Conservation (phyloP, 2,797 vertebrate genomes). For the Tokudaia muenninki region DNA sequence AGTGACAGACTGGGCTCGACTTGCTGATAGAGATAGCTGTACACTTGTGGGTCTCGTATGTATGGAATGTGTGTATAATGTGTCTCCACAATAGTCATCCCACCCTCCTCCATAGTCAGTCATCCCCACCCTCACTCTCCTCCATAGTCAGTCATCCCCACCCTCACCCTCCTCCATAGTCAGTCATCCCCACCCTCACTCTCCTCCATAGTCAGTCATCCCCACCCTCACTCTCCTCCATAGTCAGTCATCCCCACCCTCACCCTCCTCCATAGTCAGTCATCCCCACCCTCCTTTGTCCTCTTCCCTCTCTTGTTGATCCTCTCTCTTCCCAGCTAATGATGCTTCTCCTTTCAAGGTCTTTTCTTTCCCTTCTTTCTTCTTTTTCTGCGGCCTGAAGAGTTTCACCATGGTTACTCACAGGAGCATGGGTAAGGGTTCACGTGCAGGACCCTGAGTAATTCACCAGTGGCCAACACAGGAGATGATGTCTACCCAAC, state of each 20-base stretch:
- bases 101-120: too few species aligned
- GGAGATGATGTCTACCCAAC: not conserved
- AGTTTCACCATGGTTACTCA: not conserved
- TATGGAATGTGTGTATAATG: not conserved
- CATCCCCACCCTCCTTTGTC: not conserved
- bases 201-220: too few species aligned
- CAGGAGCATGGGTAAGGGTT: not conserved
- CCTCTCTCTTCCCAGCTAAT: not conserved
- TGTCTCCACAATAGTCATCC: not conserved
- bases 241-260: too few species aligned
- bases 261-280: too few species aligned
- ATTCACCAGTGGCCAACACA: not conserved
- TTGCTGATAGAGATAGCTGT: too few species aligned
- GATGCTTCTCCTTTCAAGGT: not conserved
- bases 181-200: too few species aligned
- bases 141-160: too few species aligned
- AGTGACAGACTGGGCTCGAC: not conserved
- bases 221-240: too few species aligned
- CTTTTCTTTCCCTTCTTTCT: not conserved
- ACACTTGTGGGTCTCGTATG: not conserved
- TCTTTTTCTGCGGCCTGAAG: not conserved
- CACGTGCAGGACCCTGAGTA: not conserved
- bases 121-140: too few species aligned
- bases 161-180: too few species aligned
- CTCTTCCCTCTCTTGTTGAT: rapidly evolving